Percentiles rank a stretch among this genome's conserved stretches.
These are phyloP conservation scores for Tetramorium bicarinatum DNA, from an alignment of 2,888 invertebrate species.

Conservation along the genomic window DNA sequence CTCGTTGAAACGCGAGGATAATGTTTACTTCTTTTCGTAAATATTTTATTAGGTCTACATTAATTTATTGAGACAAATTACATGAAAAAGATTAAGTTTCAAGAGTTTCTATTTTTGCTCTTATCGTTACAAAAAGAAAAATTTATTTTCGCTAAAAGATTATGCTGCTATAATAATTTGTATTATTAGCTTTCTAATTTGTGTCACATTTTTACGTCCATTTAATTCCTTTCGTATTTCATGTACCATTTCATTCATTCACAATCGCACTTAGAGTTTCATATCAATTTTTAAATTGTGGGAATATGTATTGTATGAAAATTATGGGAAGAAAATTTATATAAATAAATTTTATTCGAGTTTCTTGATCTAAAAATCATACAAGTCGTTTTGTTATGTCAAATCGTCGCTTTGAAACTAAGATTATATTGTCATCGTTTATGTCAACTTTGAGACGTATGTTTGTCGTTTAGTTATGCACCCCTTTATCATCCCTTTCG, in stretches of 20 bases:
- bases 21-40: not conserved
- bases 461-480: constrained; percentile 34
- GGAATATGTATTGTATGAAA: not conserved
- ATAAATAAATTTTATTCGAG: constrained; percentile 29
- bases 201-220: not conserved
- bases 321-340: not conserved
- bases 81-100: not conserved
- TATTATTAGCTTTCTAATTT: not conserved
- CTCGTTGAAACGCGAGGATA: not conserved
- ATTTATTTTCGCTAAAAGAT: not conserved
- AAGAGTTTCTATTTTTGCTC: not conserved
- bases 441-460: constrained; percentile 28
- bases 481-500: constrained; percentile 13
- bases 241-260: not conserved
- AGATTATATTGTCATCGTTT: not conserved
- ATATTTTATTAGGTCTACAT: constrained; percentile 18
- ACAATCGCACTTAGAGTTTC: not conserved
- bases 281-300: not conserved
- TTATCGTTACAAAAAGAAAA: not conserved
- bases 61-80: not conserved
- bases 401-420: not conserved
- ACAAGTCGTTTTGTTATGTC: not conserved
- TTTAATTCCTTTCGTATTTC: constrained; percentile 18
- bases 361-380: not conserved
- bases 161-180: not conserved